Percentiles rank a stretch among this genome's conserved stretches.
These are phyloP conservation scores for Salmo trutta DNA, from an alignment of 2,797 vertebrate genomes.

Conservation along the genomic window DNA sequence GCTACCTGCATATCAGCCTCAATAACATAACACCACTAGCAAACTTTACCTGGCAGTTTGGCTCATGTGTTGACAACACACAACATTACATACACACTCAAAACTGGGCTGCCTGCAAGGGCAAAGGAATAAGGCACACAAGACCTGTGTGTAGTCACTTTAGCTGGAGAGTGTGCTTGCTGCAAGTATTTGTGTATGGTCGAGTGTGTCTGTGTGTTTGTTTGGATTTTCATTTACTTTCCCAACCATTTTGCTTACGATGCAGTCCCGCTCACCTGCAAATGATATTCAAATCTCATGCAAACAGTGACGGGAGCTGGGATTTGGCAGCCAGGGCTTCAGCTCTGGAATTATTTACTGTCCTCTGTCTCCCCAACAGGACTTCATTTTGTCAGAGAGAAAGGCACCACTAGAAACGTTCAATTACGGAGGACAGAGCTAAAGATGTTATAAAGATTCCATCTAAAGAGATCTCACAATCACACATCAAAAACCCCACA, in stretches of 20 bases:
- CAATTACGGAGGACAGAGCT: slow-evolving; percentile 50
- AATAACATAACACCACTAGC: slow-evolving; percentile 54
- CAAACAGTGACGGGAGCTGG: slow-evolving; percentile 69
- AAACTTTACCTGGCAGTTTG: slow-evolving; percentile 35
- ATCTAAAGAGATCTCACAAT: slow-evolving; percentile 67
- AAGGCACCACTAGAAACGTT: slow-evolving; percentile 77
- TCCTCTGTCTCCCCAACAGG: slow-evolving; percentile 53
- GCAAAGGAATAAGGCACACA: slow-evolving; percentile 34
- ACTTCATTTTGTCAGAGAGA: slow-evolving; percentile 64
- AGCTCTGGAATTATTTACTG: slow-evolving; percentile 79
- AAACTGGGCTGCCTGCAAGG: slow-evolving; percentile 36
- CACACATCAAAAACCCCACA: slow-evolving; percentile 55
- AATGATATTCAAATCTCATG: slow-evolving; percentile 76
- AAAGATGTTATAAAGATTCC: slow-evolving; percentile 59
- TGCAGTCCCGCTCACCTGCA: slow-evolving; percentile 40
- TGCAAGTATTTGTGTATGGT: not conserved
- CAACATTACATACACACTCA: slow-evolving; percentile 52
- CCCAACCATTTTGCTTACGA: slow-evolving; percentile 29
- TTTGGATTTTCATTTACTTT: slow-evolving; percentile 44
- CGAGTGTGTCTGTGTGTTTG: slow-evolving; percentile 19
- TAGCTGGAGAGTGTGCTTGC: slow-evolving; percentile 22
- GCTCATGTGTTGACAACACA: slow-evolving; percentile 51
- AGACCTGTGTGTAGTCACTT: not conserved
- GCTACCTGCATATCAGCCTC: slow-evolving; percentile 65
- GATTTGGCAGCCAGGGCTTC: slow-evolving; percentile 73